A percentile compares a stretch with the other conserved stretches of the same genome.
Evolutionary conservation across 2,797 vertebrate genomes (phyloP).

Genomic region (Sphaeramia orbicularis): DNA sequence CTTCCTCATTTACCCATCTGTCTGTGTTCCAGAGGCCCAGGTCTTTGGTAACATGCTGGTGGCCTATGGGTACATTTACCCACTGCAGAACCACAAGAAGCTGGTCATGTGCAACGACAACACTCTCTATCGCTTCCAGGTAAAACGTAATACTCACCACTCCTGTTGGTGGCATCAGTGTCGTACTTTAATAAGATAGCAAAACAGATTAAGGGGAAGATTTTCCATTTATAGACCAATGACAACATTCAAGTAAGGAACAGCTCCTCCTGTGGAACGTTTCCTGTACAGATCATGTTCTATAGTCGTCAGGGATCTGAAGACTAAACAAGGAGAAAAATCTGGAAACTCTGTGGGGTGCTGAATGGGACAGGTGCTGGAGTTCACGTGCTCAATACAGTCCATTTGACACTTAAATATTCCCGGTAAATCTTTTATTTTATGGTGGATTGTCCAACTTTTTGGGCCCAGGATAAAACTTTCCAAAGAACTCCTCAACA

Average conservation of each 20-base stretch:
- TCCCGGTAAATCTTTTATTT: too few species aligned
- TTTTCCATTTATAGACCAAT: neutral
- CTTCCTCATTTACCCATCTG: neutral
- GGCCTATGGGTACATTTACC: conserved; percentile 94
- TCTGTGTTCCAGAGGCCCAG: conserved; percentile 86
- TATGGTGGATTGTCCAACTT: too few species aligned
- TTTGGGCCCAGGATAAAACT: too few species aligned
- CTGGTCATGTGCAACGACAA: conserved; percentile 88
- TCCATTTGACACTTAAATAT: too few species aligned
- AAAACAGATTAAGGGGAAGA: neutral
- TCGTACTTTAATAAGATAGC: neutral
- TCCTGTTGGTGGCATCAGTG: neutral
- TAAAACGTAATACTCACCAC: conserved; percentile 36
- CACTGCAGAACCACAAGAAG: conserved; percentile 93
- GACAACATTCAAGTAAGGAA: neutral
- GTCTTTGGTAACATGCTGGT: conserved; percentile 91
- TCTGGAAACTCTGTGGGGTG: too few species aligned
- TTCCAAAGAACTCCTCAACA: too few species aligned
- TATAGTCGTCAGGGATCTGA: too few species aligned
- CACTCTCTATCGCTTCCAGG: conserved; percentile 95
- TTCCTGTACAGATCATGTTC: too few species aligned
- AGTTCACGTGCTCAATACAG: too few species aligned
- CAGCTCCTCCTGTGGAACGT: too few species aligned
- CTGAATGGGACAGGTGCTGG: too few species aligned
- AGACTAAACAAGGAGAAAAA: too few species aligned